Evolutionary conservation across 2,797 vertebrate species (phyloP).

Genomic region (Pangasius larnaudii): DNA sequence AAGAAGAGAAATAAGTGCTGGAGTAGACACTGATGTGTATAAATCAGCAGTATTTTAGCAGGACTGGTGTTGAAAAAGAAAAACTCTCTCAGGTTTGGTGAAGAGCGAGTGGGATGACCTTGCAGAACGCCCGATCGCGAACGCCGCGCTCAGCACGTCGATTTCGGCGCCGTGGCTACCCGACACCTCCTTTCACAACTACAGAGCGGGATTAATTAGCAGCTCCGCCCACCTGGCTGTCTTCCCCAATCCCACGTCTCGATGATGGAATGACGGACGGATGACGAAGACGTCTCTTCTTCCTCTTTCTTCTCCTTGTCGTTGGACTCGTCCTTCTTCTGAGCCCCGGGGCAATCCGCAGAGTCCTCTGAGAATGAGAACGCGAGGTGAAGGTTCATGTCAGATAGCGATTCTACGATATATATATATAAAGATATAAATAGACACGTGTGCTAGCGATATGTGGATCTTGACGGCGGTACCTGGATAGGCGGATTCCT

Average conservation of each 20-base stretch:
- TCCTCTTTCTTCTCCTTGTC: conserved; percentile 98
- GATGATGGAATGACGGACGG: conserved; percentile 89
- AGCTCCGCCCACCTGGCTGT: conserved; percentile 87
- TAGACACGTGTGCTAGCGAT: neutral
- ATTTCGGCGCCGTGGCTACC: conserved; percentile 14
- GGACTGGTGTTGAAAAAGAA: too few relatives aligned
- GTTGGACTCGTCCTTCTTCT: conserved; percentile 94
- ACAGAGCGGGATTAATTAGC: neutral
- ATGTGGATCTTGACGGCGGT: neutral
- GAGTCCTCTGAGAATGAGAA: conserved; percentile 82
- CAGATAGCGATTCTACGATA: neutral
- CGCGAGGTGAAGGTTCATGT: neutral
- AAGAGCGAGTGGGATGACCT: neutral
- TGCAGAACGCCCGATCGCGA: neutral
- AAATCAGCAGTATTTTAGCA: neutral
- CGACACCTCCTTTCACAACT: neutral
- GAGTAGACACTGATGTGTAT: neutral
- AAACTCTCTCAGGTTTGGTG: too few relatives aligned
- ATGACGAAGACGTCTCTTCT: conserved; percentile 80
- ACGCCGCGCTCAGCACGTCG: too few relatives aligned
- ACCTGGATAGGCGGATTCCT: conserved; percentile 85
- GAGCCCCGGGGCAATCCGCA: conserved; percentile 82
- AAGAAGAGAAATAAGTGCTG: neutral
- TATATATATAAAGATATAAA: neutral
- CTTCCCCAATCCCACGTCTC: conserved; percentile 98